These are phyloP conservation scores for Ficedula albicollis DNA, from an alignment of 2,797 vertebrate genomes.

Conservation along the genomic window DNA sequence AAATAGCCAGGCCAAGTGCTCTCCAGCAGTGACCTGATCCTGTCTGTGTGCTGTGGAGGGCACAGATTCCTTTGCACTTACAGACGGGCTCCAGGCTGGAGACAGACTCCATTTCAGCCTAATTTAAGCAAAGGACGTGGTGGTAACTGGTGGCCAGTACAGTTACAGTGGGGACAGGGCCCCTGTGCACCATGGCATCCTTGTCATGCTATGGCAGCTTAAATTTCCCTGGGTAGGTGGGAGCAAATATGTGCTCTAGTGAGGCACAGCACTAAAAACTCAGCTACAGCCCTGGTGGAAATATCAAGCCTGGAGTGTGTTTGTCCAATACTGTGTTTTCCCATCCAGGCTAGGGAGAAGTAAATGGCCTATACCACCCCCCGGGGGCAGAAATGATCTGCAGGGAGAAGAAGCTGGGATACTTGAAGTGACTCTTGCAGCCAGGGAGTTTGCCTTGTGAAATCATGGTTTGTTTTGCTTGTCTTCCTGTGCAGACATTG, in stretches of 20 bases:
- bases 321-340: background rate
- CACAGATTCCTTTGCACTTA: constrained; percentile 56
- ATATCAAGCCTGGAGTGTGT: background rate
- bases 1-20: constrained; percentile 54
- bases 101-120: constrained; percentile 51
- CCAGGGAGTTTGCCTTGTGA: background rate
- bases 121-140: constrained; percentile 52
- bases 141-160: background rate
- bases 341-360: background rate
- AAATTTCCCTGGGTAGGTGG: background rate
- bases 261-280: background rate
- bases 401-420: background rate
- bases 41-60: background rate
- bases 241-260: background rate
- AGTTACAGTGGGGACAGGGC: background rate
- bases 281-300: background rate
- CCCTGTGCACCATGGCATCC: fast-evolving
- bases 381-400: background rate
- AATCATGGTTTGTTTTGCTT: background rate
- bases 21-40: constrained; percentile 39
- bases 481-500: background rate
- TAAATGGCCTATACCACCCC: background rate
- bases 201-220: background rate
- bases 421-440: background rate
- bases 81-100: constrained; percentile 2